Evolutionary conservation across 1,140 invertebrate species (phyloP).

Genomic region (Pseudomyrmex cubaensis): DNA sequence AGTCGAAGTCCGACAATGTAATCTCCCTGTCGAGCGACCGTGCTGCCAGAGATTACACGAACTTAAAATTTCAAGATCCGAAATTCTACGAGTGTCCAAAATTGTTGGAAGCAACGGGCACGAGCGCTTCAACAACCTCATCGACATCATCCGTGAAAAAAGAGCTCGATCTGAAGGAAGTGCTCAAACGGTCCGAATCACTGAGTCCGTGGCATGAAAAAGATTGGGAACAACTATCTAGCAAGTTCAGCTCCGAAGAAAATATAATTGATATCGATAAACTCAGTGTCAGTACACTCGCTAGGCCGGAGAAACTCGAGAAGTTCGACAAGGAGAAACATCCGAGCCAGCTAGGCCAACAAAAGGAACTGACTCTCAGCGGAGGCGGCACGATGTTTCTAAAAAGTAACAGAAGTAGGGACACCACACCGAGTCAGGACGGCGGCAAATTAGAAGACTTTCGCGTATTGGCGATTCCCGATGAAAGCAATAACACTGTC

Average conservation of each 20-base stretch:
- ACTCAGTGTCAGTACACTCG: conserved; percentile 82
- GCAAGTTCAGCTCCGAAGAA: conserved; percentile 80
- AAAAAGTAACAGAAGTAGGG: conserved; percentile 88
- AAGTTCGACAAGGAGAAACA: conserved; percentile 81
- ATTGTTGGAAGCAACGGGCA: conserved; percentile 64
- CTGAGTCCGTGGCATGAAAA: conserved; percentile 82
- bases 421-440: conserved; percentile 79
- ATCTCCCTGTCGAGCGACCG: conserved; percentile 77
- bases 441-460: conserved; percentile 78
- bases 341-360: conserved; percentile 75
- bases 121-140: not conserved
- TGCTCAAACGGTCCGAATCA: conserved; percentile 82
- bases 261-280: conserved; percentile 87
- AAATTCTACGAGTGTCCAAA: conserved; percentile 81
- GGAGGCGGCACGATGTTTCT: conserved; percentile 90
- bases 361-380: conserved; percentile 83
- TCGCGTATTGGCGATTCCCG: conserved; percentile 60
- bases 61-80: conserved; percentile 81
- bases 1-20: conserved; percentile 60
- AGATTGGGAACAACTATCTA: conserved; percentile 82
- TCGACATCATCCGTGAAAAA: conserved; percentile 39
- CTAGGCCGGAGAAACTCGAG: conserved; percentile 70
- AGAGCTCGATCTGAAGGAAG: conserved; percentile 77
- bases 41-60: conserved; percentile 81
- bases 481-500: conserved; percentile 64